These are phyloP conservation scores for Ophiodon elongatus DNA, from an alignment of 2,113 vertebrate species.

Conservation along the genomic window DNA sequence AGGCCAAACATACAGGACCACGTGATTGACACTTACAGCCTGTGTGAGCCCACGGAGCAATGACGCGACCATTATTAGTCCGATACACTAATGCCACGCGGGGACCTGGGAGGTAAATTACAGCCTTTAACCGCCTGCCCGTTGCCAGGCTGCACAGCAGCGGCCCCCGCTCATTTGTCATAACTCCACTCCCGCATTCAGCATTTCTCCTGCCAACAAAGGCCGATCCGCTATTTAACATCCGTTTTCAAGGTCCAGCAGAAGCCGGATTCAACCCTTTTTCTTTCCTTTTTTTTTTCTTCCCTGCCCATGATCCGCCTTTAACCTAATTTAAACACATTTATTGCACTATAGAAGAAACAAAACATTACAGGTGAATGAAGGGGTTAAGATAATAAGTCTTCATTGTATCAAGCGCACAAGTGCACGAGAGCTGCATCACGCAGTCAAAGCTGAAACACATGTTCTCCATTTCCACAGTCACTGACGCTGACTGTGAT, in stretches of 20 bases:
- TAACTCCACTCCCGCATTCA: conserved; percentile 32
- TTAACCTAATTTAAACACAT: conserved; percentile 53
- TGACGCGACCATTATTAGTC: conserved; percentile 19
- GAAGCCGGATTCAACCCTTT: conserved; percentile 32
- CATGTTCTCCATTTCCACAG: conserved; percentile 88
- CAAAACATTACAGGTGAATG: conserved; percentile 72
- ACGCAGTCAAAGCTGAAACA: conserved; percentile 85
- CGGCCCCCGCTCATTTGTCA: conserved; percentile 25
- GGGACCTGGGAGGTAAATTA: conserved; percentile 12
- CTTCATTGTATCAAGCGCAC: conserved; percentile 48
- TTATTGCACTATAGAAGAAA: conserved; percentile 32
- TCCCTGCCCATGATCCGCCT: conserved; percentile 24
- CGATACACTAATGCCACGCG: conserved; percentile 15
- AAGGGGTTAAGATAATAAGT: conserved; percentile 72
- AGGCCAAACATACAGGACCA: not conserved
- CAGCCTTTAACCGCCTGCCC: conserved; percentile 38
- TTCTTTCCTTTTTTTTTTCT: not conserved
- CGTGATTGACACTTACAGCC: not conserved
- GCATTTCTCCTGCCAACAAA: conserved; percentile 38
- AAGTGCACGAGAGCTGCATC: conserved; percentile 47
- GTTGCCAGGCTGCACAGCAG: conserved; percentile 26
- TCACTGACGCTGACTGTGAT: conserved; percentile 52
- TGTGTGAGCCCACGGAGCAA: not conserved
- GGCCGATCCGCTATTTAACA: conserved; percentile 40
- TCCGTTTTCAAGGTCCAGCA: conserved; percentile 19